Conservation (phyloP, 2,113 vertebrate species). For the Sclerurus mexicanus region DNA sequence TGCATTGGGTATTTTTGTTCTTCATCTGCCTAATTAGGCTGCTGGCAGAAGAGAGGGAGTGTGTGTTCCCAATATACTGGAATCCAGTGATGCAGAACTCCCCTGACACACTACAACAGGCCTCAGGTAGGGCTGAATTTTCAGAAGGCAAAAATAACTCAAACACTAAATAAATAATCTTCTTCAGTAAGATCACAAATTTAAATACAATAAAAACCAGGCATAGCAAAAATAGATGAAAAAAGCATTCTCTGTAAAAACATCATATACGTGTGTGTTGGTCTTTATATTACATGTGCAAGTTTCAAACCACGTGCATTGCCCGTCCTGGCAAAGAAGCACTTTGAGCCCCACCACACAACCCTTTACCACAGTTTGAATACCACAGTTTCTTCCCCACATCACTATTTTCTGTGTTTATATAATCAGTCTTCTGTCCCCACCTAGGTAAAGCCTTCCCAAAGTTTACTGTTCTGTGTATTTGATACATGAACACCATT, state of each 20-base stretch:
- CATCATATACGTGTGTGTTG: not conserved
- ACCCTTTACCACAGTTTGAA: not conserved
- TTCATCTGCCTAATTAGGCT: not conserved
- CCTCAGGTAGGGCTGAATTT: not conserved
- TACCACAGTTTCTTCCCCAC: not conserved
- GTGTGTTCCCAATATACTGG: not conserved
- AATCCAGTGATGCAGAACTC: not conserved
- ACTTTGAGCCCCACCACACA: not conserved
- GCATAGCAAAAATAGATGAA: conserved; percentile 37
- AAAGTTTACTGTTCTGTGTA: not conserved
- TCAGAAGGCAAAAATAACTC: not conserved
- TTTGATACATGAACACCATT: accelerated
- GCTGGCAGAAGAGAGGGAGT: not conserved
- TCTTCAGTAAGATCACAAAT: not conserved
- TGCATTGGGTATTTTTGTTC: not conserved
- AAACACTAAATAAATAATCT: conserved; percentile 14
- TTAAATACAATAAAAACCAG: conserved; percentile 49
- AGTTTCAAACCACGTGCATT: not conserved
- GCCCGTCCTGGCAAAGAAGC: not conserved
- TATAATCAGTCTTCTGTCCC: not conserved
- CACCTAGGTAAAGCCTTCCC: not conserved
- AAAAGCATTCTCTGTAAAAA: conserved; percentile 17
- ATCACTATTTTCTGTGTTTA: not conserved
- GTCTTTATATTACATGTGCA: not conserved
- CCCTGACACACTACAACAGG: not conserved